Evolutionary conservation across 1,140 invertebrate species (phyloP).

Genomic region (Melitaea cinxia): DNA sequence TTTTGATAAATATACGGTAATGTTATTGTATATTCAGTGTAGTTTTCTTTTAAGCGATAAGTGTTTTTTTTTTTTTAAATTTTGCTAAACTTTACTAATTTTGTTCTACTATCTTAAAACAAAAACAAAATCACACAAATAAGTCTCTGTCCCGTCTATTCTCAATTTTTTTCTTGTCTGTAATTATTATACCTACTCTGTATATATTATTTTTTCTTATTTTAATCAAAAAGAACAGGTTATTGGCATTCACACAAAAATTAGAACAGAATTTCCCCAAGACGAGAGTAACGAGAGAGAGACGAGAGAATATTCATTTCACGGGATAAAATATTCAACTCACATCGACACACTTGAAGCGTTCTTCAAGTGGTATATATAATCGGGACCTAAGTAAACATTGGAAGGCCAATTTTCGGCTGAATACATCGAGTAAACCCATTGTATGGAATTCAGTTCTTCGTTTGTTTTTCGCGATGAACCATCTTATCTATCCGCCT

Average conservation of each 20-base stretch:
- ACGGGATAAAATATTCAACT: constrained; percentile 18
- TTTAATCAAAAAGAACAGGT: too few relatives aligned
- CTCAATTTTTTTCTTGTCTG: too few relatives aligned
- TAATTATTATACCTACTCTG: too few relatives aligned
- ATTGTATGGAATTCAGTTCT: constrained; percentile 31
- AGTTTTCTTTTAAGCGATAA: background rate
- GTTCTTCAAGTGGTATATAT: constrained; percentile 32
- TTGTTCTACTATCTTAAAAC: too few relatives aligned
- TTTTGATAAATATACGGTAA: background rate
- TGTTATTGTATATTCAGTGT: background rate
- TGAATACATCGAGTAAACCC: constrained; percentile 34
- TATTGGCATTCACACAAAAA: too few relatives aligned
- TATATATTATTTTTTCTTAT: too few relatives aligned
- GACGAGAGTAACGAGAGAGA: background rate
- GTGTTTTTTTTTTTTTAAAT: background rate
- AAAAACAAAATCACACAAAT: too few relatives aligned
- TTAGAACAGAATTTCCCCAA: too few relatives aligned
- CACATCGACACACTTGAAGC: constrained; percentile 28
- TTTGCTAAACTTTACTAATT: too few relatives aligned
- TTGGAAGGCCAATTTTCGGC: constrained; percentile 34
- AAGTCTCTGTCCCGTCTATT: too few relatives aligned
- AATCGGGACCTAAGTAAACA: constrained; percentile 38
- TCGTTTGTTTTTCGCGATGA: constrained; percentile 45
- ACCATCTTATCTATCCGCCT: constrained; percentile 65
- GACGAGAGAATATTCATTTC: background rate